Percentiles rank a stretch among this genome's conserved stretches.
phyloP scores from a whole-genome alignment of 1,140 invertebrate species.

The Drosophila parabipectinata region DNA sequence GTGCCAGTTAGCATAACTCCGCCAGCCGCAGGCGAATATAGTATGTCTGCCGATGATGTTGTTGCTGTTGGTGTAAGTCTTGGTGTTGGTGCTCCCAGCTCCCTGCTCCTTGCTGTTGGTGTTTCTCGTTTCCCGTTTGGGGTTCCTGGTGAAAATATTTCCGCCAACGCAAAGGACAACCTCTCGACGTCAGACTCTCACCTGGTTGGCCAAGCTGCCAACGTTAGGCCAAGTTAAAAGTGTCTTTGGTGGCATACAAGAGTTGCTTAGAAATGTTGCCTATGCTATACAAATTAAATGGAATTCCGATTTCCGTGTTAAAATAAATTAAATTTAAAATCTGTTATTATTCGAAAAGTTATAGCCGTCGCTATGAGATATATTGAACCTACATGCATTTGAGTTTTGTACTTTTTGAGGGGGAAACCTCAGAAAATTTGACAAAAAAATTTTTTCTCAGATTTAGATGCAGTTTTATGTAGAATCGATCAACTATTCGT shows the following conservation, averaged over 20 bases:
- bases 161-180: constrained; percentile 25
- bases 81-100: background rate
- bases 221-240: constrained; percentile 18
- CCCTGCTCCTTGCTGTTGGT: background rate
- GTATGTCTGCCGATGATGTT: constrained; percentile 37
- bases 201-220: constrained; percentile 12
- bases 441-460: no score
- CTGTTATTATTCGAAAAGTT: no score
- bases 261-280: background rate
- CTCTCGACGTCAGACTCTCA: constrained; percentile 16
- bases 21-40: constrained; percentile 57
- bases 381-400: no score
- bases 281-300: background rate
- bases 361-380: no score
- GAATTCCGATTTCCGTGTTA: no score
- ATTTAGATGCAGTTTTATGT: no score
- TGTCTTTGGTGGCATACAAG: constrained; percentile 7
- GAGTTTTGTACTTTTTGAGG: no score
- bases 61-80: background rate
- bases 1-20: constrained; percentile 70
- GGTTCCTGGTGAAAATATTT: constrained; percentile 45
- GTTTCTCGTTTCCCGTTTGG: constrained; percentile 16
- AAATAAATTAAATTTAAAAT: no score
- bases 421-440: no score
- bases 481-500: no score